Conservation (phyloP, 2,797 vertebrate species). For the Darevskia nairensis region DNA sequence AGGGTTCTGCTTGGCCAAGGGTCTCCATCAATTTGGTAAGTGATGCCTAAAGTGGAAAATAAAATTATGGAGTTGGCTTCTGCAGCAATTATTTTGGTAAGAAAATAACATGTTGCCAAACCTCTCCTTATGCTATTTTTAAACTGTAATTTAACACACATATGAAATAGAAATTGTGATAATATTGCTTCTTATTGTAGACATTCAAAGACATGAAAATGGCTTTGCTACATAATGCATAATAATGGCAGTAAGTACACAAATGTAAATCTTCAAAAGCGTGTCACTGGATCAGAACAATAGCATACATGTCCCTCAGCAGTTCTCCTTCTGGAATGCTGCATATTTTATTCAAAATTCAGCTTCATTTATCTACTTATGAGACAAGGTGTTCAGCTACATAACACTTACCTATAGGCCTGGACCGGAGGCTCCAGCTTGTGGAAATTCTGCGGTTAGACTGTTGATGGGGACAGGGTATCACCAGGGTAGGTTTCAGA, state of each 20-base stretch:
- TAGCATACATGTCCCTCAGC: not conserved
- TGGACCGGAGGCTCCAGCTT: no score
- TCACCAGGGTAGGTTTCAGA: no score
- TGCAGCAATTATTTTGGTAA: not conserved
- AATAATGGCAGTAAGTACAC: not conserved
- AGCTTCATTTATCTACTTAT: not conserved
- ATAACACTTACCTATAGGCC: no score
- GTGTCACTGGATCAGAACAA: not conserved
- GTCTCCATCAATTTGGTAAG: conserved; percentile 99
- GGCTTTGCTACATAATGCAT: not conserved
- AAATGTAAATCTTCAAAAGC: not conserved
- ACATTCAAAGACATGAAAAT: not conserved
- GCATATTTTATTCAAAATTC: not conserved
- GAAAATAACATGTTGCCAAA: not conserved
- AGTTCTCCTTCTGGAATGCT: not conserved
- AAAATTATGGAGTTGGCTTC: conserved; percentile 28
- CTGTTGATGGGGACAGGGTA: no score
- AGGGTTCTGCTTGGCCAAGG: conserved; percentile 95
- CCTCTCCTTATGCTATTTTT: not conserved
- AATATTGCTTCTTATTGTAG: not conserved
- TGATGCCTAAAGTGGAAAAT: conserved; percentile 84
- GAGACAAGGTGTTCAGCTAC: not conserved
- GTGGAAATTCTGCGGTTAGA: no score
- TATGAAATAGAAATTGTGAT: not conserved
- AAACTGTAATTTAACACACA: not conserved